phyloP scores from a whole-genome alignment of 2,888 invertebrate genomes.

The Craniophora ligustri region DNA sequence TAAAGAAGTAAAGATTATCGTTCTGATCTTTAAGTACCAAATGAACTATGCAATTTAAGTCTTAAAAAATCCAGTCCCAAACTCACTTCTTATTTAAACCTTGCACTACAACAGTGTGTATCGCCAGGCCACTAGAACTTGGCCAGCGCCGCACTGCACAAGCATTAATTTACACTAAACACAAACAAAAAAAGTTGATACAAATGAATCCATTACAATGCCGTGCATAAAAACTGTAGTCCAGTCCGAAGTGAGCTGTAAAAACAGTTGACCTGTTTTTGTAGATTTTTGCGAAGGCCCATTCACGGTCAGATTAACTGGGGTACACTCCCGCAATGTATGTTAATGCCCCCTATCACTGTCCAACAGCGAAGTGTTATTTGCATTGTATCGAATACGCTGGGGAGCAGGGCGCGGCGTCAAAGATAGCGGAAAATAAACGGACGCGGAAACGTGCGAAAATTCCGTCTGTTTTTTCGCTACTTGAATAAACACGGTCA shows the following conservation, averaged over 20 bases:
- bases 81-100: too few relatives aligned
- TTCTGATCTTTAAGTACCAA: too few relatives aligned
- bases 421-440: constrained; percentile 12
- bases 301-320: constrained; percentile 68
- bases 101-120: too few relatives aligned
- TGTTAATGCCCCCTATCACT: constrained; percentile 81
- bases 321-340: constrained; percentile 67
- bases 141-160: not conserved
- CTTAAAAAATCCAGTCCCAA: too few relatives aligned
- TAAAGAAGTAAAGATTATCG: too few relatives aligned
- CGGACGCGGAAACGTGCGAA: not conserved
- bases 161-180: constrained; percentile 1
- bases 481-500: constrained; percentile 8
- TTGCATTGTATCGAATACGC: constrained; percentile 80
- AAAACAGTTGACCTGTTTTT: constrained; percentile 48
- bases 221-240: constrained; percentile 32
- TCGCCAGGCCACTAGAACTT: constrained; percentile 1
- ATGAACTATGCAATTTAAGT: too few relatives aligned
- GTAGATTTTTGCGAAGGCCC: constrained; percentile 55
- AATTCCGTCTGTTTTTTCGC: not conserved
- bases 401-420: constrained; percentile 32
- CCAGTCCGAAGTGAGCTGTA: constrained; percentile 41
- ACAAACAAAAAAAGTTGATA: constrained; percentile 4
- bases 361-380: constrained; percentile 71
- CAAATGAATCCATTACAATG: constrained; percentile 42